Conservation (phyloP, 2,113 vertebrate species). For the Monarcha castaneiventris region DNA sequence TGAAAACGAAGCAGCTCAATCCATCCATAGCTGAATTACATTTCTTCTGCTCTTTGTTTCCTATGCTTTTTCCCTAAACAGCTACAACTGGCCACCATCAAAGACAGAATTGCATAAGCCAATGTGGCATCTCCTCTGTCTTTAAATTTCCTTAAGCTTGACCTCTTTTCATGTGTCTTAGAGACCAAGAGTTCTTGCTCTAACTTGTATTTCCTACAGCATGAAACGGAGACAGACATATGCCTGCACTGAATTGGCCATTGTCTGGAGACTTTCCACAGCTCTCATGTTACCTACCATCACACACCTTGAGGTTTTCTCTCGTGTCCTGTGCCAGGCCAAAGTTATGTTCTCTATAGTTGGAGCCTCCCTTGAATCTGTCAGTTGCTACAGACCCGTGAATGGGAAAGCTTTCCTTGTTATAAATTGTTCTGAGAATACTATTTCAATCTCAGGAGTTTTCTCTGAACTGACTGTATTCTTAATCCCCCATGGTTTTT, state of each 20-base stretch:
- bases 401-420: background rate
- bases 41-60: background rate
- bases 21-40: background rate
- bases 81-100: background rate
- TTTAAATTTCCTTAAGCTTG: background rate
- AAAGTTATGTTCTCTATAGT: background rate
- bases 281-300: background rate
- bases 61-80: background rate
- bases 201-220: background rate
- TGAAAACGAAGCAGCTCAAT: background rate
- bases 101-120: background rate
- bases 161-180: background rate
- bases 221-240: accelerated
- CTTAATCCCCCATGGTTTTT: background rate
- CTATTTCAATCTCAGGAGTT: background rate
- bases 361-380: background rate
- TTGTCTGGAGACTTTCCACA: background rate
- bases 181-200: background rate
- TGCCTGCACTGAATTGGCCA: background rate
- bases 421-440: background rate
- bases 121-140: background rate
- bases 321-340: background rate
- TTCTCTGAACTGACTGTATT: background rate
- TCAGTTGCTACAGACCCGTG: background rate
- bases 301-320: background rate